A percentile compares a stretch with the other conserved stretches of the same genome.
Conservation (phyloP, 2,888 invertebrate genomes). For the Sarcophaga carnaria region DNA sequence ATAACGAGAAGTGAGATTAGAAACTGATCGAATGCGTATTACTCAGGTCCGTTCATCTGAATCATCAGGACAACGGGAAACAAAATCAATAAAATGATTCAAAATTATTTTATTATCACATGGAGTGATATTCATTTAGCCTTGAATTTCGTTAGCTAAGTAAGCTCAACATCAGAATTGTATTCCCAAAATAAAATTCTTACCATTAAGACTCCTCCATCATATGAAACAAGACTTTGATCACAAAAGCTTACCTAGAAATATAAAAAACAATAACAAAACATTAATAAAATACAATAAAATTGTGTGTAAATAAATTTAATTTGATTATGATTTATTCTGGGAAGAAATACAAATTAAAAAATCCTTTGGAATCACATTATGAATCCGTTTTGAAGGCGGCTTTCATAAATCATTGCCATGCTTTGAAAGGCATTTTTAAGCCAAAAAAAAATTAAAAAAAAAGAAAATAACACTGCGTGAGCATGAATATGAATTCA, state of each 20-base stretch:
- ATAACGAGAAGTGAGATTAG: too few relatives aligned
- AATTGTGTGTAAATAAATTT: background rate
- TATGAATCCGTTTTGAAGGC: background rate
- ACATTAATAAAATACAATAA: background rate
- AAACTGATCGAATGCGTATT: too few relatives aligned
- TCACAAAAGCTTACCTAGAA: constrained; percentile 35
- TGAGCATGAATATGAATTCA: too few relatives aligned
- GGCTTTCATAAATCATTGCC: background rate
- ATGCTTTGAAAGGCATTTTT: background rate
- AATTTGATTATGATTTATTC: background rate
- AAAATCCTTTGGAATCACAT: background rate
- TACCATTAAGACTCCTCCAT: background rate
- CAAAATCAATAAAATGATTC: too few relatives aligned
- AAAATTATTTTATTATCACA: too few relatives aligned
- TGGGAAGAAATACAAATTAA: constrained; percentile 4
- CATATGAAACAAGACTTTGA: too few relatives aligned
- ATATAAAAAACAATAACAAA: constrained; percentile 13
- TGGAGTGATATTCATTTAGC: too few relatives aligned
- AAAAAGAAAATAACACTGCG: too few relatives aligned
- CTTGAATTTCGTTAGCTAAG: too few relatives aligned
- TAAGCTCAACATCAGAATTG: background rate
- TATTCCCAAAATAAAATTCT: background rate
- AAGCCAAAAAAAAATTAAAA: constrained; percentile 26
- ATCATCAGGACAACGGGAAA: too few relatives aligned
- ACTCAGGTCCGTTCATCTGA: too few relatives aligned